These are phyloP conservation scores for Antheraea assamensis DNA, from an alignment of 2,888 invertebrate species.

Conservation along the genomic window DNA sequence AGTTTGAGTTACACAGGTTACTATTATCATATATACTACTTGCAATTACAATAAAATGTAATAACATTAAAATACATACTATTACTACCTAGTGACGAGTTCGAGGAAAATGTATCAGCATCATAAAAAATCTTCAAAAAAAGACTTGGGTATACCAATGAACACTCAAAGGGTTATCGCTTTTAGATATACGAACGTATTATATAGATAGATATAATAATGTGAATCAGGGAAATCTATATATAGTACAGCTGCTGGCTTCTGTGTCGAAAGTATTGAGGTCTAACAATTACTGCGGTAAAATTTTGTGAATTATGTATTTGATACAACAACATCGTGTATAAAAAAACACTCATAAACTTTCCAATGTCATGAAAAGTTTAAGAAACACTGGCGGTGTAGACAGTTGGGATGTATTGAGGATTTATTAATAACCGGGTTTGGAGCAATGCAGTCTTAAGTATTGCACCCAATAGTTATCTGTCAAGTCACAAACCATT, in stretches of 20 bases:
- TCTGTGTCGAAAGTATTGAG: not conserved
- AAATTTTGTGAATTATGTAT: not conserved
- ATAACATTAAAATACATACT: no score
- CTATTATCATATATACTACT: no score
- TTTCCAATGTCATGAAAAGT: not conserved
- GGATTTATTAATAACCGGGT: constrained; percentile 70
- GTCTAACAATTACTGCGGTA: no score
- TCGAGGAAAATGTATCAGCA: no score
- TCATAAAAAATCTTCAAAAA: no score
- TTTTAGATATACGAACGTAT: not conserved
- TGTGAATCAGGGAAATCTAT: not conserved
- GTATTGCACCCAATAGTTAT: constrained; percentile 62
- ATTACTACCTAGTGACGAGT: no score
- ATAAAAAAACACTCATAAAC: not conserved
- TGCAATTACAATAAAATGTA: no score
- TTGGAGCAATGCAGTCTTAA: constrained; percentile 60
- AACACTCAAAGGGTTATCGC: no score
- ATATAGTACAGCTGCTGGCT: not conserved
- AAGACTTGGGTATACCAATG: no score
- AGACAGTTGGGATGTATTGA: constrained; percentile 30
- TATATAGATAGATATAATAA: not conserved
- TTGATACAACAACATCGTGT: not conserved
- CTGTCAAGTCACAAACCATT: constrained; percentile 46
- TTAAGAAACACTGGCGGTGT: not conserved
- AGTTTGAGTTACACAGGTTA: no score